Base-by-base conservation (phyloP, 2,888 invertebrate genomes). In the Drosophila helvetica region DNA sequence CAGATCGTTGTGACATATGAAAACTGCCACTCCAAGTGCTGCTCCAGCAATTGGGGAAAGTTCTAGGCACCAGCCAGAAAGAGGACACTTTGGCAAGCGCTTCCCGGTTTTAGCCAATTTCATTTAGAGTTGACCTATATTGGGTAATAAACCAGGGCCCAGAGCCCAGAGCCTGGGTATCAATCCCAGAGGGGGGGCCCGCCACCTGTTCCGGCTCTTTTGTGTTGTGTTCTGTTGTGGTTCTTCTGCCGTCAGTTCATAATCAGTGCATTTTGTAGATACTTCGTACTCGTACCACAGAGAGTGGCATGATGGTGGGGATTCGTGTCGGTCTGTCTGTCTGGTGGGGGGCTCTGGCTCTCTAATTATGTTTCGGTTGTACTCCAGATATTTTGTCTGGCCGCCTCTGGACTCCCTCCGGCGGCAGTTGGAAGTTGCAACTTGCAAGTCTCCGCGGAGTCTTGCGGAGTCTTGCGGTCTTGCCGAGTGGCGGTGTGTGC, bases 191-290 rank as follows among this genome's bases (percentile, higher is more conserved):
- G 43, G 74, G 38, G 38, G 38, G 33, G 22, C 0, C 38, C 38
- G 38, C 15, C 77, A 86, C 72, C 79, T 76, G 84, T 78, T 78
- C 84, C 80, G 85, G 52, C 12, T 59, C 51, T 53, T 60, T 25
- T 18, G 27, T 19, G 6, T 22, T n/a, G n/a, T n/a, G n/a, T 22
- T 22, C 22, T 22, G 22, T 22, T n/a, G n/a, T n/a, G n/a, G 22
- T 43, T 8, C 25, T 15, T 22, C 18, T 12, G 17, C n/a, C 2
- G 30, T 17, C 33, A 22, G 84, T 78, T 86, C 83, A 81, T 87
- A 83, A 83, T 87, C 87, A 83, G 87, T 70, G 82, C 86, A 82
- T 82, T 82, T 82, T 82, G 82, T 80, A 80, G 84, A 86, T 80
- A 72, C 80, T 61, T 38, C 38, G 38, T 38, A 38, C 38, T 38